Percentiles rank a stretch among this genome's conserved stretches.
phyloP scores from a whole-genome alignment of 2,113 vertebrate species.

The Nipponia nippon region DNA sequence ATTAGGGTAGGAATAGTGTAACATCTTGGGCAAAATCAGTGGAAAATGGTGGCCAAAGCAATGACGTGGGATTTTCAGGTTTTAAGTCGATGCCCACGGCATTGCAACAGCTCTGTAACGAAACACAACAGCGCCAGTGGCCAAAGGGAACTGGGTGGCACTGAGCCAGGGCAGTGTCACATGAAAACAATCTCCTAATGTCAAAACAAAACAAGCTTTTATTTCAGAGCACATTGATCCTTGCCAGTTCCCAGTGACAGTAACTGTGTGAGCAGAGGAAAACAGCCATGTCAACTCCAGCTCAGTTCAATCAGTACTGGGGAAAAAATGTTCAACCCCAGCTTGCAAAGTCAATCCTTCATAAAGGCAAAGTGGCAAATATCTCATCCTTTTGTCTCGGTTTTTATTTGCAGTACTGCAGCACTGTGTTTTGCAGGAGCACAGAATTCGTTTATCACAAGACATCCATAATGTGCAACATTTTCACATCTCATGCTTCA shows the following conservation, averaged over 20 bases:
- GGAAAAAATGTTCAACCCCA: neutral
- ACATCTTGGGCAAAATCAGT: neutral
- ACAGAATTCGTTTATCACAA: neutral
- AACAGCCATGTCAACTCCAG: neutral
- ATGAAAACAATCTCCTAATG: neutral
- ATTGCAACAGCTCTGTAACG: neutral
- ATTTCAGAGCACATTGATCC: neutral
- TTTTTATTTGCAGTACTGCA: neutral
- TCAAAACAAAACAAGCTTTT: neutral
- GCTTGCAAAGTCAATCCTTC: neutral
- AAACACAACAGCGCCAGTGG: neutral
- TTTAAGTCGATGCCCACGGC: accelerated
- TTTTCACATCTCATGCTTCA: neutral
- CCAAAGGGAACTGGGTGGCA: neutral
- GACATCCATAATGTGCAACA: accelerated
- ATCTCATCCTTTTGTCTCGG: neutral
- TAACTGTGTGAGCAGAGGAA: neutral
- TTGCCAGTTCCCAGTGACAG: neutral
- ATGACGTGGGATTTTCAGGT: neutral
- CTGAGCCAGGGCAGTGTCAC: neutral
- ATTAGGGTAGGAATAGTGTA: neutral
- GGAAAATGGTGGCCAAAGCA: neutral
- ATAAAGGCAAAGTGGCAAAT: neutral
- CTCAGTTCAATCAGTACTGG: neutral
- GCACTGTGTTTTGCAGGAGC: neutral